phyloP scores from a whole-genome alignment of 1,140 invertebrate genomes.

The Dendroctonus ponderosae region DNA sequence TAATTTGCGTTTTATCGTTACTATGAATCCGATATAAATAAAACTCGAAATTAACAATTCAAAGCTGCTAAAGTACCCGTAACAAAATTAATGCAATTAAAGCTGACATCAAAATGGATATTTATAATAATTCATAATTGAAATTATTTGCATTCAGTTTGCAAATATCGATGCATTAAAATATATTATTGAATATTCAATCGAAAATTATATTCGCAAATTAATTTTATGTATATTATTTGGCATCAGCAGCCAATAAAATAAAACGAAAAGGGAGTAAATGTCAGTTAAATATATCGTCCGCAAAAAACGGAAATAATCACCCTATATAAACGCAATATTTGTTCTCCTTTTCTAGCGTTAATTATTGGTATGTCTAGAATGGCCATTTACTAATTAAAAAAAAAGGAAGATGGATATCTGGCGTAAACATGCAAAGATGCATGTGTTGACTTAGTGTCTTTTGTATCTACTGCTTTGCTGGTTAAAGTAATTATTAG shows the following conservation, averaged over 20 bases:
- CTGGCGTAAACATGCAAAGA: conserved; percentile 32
- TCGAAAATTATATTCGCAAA: conserved; percentile 10
- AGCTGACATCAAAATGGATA: conserved; percentile 11
- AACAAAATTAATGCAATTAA: conserved; percentile 18
- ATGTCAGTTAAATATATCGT: conserved; percentile 4
- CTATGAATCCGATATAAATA: too few species aligned
- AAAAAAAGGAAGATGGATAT: conserved; percentile 32
- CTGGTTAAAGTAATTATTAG: conserved; percentile 31
- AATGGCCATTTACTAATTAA: conserved; percentile 35
- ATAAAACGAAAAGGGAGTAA: conserved; percentile 11
- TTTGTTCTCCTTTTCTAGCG: conserved; percentile 13
- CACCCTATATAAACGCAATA: conserved; percentile 1
- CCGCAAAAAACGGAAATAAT: conserved; percentile 9
- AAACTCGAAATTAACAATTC: too few species aligned
- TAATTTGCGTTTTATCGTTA: too few species aligned
- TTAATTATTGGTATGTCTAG: conserved; percentile 32
- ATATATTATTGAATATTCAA: conserved; percentile 23
- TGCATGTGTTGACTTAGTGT: conserved; percentile 32
- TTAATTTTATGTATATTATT: conserved; percentile 15
- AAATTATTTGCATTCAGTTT: conserved; percentile 18
- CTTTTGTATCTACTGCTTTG: conserved; percentile 31
- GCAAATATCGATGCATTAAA: conserved; percentile 20
- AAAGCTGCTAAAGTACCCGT: neutral
- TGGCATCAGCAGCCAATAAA: conserved; percentile 4
- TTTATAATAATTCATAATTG: conserved; percentile 11